Evolutionary conservation across 2,888 invertebrate species (phyloP).

Genomic region (Selenia dentaria): DNA sequence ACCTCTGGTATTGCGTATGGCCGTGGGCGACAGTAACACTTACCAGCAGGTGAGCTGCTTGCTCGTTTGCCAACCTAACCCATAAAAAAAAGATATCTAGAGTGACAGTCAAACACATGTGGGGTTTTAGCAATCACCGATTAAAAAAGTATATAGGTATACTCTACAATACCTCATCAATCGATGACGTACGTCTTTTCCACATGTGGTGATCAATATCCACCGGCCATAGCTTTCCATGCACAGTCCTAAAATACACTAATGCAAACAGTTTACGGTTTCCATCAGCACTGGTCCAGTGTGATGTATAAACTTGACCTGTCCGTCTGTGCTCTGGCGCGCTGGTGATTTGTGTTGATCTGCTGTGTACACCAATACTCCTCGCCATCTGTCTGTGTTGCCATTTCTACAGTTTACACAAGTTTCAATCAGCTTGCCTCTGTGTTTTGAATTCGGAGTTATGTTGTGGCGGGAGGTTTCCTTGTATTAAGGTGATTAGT

Average conservation of each 20-base stretch:
- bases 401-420: constrained; percentile 6
- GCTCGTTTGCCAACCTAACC: too few relatives aligned
- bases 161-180: background rate
- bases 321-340: constrained; percentile 11
- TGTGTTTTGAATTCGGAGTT: background rate
- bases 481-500: too few relatives aligned
- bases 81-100: too few relatives aligned
- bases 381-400: background rate
- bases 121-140: too few relatives aligned
- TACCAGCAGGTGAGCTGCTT: too few relatives aligned
- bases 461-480: too few relatives aligned
- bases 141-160: too few relatives aligned
- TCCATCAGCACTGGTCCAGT: constrained; percentile 3
- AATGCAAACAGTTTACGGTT: constrained; percentile 23
- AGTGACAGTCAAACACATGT: too few relatives aligned
- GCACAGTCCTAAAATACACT: constrained; percentile 25
- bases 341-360: constrained; percentile 3
- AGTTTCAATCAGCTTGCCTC: constrained; percentile 4
- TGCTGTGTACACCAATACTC: background rate
- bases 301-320: constrained; percentile 28
- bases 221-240: constrained; percentile 11
- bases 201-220: constrained; percentile 16
- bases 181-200: constrained; percentile 11
- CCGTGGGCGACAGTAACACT: too few relatives aligned
- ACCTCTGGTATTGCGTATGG: background rate